Conservation (phyloP, 2,113 vertebrate genomes). For the Scortum barcoo region DNA sequence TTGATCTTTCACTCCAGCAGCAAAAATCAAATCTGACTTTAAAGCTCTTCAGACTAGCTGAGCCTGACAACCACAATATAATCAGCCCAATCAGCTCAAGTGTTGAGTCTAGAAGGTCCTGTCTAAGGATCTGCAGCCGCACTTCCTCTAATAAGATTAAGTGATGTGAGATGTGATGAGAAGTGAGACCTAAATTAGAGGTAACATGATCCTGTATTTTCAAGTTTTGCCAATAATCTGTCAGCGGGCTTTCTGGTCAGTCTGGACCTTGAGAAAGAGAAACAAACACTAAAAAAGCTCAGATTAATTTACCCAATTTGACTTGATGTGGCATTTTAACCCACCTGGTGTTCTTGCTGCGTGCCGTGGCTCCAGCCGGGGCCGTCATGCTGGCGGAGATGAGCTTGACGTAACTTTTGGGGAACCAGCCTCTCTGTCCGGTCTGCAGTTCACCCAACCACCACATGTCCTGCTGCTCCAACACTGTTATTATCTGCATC, state of each 20-base stretch:
- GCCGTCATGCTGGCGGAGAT: slow-evolving; percentile 89
- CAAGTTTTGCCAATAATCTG: background rate
- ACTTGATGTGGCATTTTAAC: background rate
- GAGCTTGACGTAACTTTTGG: slow-evolving; percentile 98
- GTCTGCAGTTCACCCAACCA: slow-evolving; percentile 98
- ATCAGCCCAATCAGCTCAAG: background rate
- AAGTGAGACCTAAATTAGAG: too few species aligned
- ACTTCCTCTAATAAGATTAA: background rate
- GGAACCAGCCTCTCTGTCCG: slow-evolving; percentile 98
- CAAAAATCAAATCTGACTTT: background rate
- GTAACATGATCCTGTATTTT: background rate
- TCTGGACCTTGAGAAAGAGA: background rate
- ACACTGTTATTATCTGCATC: slow-evolving; percentile 90
- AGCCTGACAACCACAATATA: background rate
- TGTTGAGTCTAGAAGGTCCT: background rate
- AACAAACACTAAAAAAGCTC: background rate
- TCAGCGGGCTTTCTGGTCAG: background rate
- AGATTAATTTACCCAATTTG: background rate
- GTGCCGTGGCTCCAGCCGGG: background rate
- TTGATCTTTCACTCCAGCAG: background rate
- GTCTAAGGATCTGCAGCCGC: background rate
- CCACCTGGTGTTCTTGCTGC: slow-evolving; percentile 71
- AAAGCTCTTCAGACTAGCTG: background rate
- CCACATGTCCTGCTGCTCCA: slow-evolving; percentile 99
- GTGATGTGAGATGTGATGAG: background rate